Conservation (phyloP, 1,140 invertebrate genomes). For the Nephila pilipes region DNA sequence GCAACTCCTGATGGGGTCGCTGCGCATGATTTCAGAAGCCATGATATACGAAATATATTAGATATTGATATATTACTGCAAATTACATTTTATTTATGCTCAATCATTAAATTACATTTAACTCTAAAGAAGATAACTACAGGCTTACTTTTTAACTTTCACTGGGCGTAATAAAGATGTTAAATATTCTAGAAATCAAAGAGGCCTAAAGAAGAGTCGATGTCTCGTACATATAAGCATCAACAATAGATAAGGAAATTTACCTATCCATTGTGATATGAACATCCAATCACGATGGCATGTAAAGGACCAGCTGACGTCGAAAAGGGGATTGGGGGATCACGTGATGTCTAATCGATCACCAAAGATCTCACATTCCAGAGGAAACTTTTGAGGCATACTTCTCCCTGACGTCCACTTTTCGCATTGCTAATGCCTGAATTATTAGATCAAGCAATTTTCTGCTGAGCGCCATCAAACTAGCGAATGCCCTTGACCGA, state of each 20-base stretch:
- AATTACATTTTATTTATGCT: too few species aligned
- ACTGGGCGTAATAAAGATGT: too few species aligned
- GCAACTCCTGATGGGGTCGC: too few species aligned
- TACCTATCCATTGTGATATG: slow-evolving; percentile 34
- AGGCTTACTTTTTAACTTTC: too few species aligned
- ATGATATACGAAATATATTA: too few species aligned
- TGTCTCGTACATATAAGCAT: neutral
- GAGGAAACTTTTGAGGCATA: slow-evolving; percentile 60
- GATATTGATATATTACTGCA: too few species aligned
- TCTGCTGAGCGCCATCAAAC: neutral
- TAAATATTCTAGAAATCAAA: too few species aligned
- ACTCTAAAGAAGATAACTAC: too few species aligned
- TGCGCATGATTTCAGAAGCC: too few species aligned
- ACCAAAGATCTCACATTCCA: slow-evolving; percentile 50
- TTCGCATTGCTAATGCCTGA: slow-evolving; percentile 59
- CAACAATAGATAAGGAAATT: neutral
- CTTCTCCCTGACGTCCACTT: slow-evolving; percentile 38
- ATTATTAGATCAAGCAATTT: slow-evolving; percentile 52
- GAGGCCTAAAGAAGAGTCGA: neutral
- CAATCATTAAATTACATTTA: too few species aligned
- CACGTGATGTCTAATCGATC: slow-evolving; percentile 59
- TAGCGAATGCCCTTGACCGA: neutral
- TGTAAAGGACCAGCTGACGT: slow-evolving; percentile 37
- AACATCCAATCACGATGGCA: slow-evolving; percentile 32
- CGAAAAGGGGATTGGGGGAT: neutral